Evolutionary conservation across 2,888 invertebrate species (phyloP), one percentile per base, ranked within the genome.

Genomic region (Neelides folsomi): DNA sequence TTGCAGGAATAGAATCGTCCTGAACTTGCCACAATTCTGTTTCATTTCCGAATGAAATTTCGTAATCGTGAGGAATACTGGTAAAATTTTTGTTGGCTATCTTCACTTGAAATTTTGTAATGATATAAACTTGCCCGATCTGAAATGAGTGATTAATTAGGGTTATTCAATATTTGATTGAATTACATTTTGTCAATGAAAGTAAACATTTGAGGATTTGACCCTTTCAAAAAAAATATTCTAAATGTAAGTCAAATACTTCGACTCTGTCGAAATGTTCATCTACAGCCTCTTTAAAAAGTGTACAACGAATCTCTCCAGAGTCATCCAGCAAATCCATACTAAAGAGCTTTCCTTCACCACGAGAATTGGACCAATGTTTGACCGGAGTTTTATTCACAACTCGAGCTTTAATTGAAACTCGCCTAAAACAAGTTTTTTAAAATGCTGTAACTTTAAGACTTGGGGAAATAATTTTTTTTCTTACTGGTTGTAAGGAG

Each of bases 291-390:
- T 86, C 86, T 62, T 80, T 83, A 69, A 97, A 97, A 2, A 81
- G 92, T 0, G 94, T 94, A 38, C 84, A 86, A 57, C 89, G 75
- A 61, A 97, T 94, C 72, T 95, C 94, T 2, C 94, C 93, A 55
- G 82, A 84, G 66, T 92, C 90, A 71, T 97, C 97, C 55, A 86
- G 74, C n/a, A 97, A 72, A 70, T 92, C 92, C 74, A 94, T 80
- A 56, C 81, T 86, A 70, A 97, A 97, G 2, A 97, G 74, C 69
- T 89, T 88, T 1, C 97, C 97, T 70, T 93, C 92, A 0, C 94
- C 93, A 52, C 80, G 77, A 0, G 89, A 82, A 71, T 97, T 97
- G 57, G 81, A 86, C 89, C 92, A 97, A 0, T 82, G 83, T 53
- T 86, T 79, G 43, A 95, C 79, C 0, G 75, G 67, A 0, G 83